Evolutionary conservation across 2,888 invertebrate species (phyloP).

Genomic region (Lithophane ornitopus): DNA sequence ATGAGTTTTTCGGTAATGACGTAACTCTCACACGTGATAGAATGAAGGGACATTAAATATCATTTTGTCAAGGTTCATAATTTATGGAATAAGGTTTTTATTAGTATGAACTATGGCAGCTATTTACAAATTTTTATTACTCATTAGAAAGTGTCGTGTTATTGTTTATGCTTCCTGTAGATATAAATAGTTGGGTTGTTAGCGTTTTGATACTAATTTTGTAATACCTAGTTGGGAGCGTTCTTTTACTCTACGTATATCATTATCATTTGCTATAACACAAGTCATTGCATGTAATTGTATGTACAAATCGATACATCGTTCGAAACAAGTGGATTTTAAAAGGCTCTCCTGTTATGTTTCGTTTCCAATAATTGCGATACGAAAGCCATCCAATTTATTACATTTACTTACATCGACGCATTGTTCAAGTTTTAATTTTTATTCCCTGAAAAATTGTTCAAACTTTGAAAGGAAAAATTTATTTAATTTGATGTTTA

Average conservation of each 20-base stretch:
- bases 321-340: constrained; percentile 60
- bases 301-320: constrained; percentile 72
- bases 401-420: constrained; percentile 1
- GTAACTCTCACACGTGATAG: constrained; percentile 80
- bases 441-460: neutral
- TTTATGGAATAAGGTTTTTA: constrained; percentile 81
- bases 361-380: constrained; percentile 39
- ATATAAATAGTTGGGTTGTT: constrained; percentile 62
- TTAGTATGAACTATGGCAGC: constrained; percentile 78
- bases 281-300: constrained; percentile 83
- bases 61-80: constrained; percentile 88
- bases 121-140: constrained; percentile 83
- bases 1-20: constrained; percentile 86
- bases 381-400: constrained; percentile 37
- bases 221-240: constrained; percentile 25
- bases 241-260: constrained; percentile 15
- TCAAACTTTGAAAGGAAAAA: neutral
- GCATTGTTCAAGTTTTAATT: neutral
- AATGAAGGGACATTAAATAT: constrained; percentile 85
- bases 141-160: constrained; percentile 74
- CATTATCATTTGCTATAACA: constrained; percentile 66
- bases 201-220: constrained; percentile 39
- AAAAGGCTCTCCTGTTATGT: constrained; percentile 27
- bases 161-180: constrained; percentile 81
- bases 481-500: constrained; percentile 32